Percentiles rank a stretch among this genome's conserved stretches.
These are phyloP conservation scores for Nannospalax galili DNA, from an alignment of 2,113 vertebrate genomes.

Conservation along the genomic window DNA sequence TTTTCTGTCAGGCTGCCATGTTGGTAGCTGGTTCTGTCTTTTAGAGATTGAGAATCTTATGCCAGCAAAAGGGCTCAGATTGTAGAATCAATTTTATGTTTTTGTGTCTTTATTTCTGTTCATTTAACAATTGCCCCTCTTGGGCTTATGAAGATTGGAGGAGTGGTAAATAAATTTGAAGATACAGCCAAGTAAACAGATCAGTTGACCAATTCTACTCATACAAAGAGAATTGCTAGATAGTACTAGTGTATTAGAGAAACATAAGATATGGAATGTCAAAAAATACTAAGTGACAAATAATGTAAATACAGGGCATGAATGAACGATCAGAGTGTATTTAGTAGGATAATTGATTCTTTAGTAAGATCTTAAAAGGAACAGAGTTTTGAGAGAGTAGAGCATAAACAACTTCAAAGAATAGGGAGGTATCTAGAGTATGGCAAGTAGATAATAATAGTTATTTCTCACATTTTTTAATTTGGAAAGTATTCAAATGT, in stretches of 20 bases:
- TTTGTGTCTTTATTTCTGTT: slow-evolving; percentile 25
- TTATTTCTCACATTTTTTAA: not conserved
- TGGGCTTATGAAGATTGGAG: not conserved
- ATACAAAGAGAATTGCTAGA: not conserved
- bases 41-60: not conserved
- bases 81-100: not conserved
- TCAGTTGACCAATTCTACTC: not conserved
- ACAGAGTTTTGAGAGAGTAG: not conserved
- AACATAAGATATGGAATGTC: not conserved
- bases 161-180: slow-evolving; percentile 31
- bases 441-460: not conserved
- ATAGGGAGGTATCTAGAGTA: not conserved
- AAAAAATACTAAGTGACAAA: not conserved
- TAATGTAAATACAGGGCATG: not conserved
- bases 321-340: not conserved
- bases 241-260: not conserved
- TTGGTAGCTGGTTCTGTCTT: not conserved
- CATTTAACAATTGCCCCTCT: not conserved
- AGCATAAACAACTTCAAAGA: not conserved
- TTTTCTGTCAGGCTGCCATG: not conserved
- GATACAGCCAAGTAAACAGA: not conserved
- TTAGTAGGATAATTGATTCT: slow-evolving; percentile 38
- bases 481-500: slow-evolving; percentile 6
- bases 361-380: not conserved
- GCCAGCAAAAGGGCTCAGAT: not conserved